Conservation (phyloP, 1,140 invertebrate genomes). For the Cotesia chilonis region DNA sequence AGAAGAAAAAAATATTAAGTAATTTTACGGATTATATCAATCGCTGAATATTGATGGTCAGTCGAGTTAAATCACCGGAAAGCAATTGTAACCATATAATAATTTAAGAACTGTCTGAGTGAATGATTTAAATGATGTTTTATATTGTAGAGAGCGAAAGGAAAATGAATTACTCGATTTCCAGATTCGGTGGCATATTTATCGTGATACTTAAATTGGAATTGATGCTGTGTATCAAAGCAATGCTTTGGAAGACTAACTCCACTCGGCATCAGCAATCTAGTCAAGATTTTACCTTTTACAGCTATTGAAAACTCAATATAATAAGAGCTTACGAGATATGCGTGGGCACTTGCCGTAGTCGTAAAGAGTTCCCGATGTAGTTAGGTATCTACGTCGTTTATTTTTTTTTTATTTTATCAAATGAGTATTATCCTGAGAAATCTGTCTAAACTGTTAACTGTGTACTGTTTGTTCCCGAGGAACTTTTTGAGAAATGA, state of each 20-base stretch:
- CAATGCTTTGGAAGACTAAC: constrained; percentile 18
- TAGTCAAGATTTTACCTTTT: constrained; percentile 32
- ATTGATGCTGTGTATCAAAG: constrained; percentile 29
- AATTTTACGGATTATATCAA: constrained; percentile 34
- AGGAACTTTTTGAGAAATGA: background rate
- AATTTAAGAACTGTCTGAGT: too few relatives aligned
- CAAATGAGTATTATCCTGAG: constrained; percentile 18
- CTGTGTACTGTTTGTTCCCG: background rate
- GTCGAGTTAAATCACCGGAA: background rate
- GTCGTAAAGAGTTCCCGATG: too few relatives aligned
- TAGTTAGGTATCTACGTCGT: background rate
- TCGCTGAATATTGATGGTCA: constrained; percentile 3
- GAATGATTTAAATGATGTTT: too few relatives aligned
- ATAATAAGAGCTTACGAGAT: constrained; percentile 10
- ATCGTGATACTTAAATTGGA: constrained; percentile 31
- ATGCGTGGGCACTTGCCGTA: constrained; percentile 23
- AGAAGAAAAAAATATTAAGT: constrained; percentile 19
- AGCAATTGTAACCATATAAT: too few relatives aligned
- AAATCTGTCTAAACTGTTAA: constrained; percentile 5
- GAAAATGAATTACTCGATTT: constrained; percentile 10
- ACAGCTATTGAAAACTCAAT: constrained; percentile 2
- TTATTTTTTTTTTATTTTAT: background rate
- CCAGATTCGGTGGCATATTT: constrained; percentile 15
- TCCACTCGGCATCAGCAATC: constrained; percentile 22
- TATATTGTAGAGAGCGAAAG: constrained; percentile 4